Conservation (phyloP, 2,113 vertebrate genomes). For the Amphiprion ocellaris region DNA sequence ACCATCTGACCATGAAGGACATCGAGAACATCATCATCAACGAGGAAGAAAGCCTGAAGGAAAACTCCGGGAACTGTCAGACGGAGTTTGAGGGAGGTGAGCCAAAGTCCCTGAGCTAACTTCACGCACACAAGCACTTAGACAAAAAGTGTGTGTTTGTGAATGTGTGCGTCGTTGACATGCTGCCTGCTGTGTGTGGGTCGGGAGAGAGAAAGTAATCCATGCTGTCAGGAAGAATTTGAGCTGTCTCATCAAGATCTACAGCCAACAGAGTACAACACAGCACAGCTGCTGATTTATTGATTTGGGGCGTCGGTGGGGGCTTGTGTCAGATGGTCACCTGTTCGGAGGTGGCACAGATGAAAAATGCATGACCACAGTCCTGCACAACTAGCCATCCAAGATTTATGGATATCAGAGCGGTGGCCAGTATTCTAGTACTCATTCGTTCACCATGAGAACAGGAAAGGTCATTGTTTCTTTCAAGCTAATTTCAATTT, state of each 20-base stretch:
- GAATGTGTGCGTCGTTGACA: constrained; percentile 20
- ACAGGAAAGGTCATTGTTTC: constrained; percentile 4
- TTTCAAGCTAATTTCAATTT: not conserved
- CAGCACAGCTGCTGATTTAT: constrained; percentile 67
- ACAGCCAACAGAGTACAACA: constrained; percentile 18
- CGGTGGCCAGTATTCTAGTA: constrained; percentile 16
- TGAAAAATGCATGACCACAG: constrained; percentile 64
- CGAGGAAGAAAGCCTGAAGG: constrained; percentile 97
- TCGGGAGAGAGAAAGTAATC: not conserved
- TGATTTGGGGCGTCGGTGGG: constrained; percentile 46
- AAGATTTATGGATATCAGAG: constrained; percentile 58
- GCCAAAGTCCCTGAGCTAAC: constrained; percentile 1
- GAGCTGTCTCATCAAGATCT: constrained; percentile 33
- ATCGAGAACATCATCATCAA: constrained; percentile 99
- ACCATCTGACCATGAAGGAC: constrained; percentile 99
- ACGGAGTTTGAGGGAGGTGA: constrained; percentile 96
- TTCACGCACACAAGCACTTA: not conserved
- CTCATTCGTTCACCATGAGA: constrained; percentile 9
- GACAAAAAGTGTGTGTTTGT: constrained; percentile 12
- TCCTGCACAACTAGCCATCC: constrained; percentile 51
- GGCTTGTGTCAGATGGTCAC: constrained; percentile 45
- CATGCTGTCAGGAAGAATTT: constrained; percentile 53
- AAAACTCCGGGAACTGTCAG: constrained; percentile 96
- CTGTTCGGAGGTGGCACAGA: constrained; percentile 36
- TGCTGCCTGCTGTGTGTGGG: constrained; percentile 17